A percentile compares a stretch with the other conserved stretches of the same genome.
Evolutionary conservation across 2,113 vertebrate species (phyloP).

Genomic region (Heliornis fulica): DNA sequence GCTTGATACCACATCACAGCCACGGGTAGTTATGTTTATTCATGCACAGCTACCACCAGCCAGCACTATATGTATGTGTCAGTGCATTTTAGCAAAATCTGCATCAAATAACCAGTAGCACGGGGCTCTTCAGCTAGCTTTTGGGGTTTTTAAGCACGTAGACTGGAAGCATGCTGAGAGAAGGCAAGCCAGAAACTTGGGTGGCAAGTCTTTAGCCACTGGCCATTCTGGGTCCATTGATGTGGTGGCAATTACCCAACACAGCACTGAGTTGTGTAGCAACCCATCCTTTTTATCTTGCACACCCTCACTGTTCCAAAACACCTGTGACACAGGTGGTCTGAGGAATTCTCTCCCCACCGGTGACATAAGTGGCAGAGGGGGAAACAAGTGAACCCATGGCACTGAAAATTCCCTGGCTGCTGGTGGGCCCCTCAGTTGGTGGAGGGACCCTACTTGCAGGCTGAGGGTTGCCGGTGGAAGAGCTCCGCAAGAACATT

Average conservation of each 20-base stretch:
- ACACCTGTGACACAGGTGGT: background rate
- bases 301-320: background rate
- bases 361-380: background rate
- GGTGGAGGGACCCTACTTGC: accelerated
- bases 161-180: background rate
- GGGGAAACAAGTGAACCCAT: background rate
- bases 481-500: background rate
- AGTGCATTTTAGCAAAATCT: slow-evolving; percentile 28
- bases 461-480: background rate
- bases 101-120: slow-evolving; percentile 3
- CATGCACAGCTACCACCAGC: slow-evolving; percentile 18
- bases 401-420: background rate
- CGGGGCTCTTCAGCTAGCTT: background rate
- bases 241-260: background rate
- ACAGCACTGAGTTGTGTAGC: background rate
- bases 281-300: background rate
- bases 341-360: background rate
- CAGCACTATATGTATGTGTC: background rate
- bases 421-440: background rate
- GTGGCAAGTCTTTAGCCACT: background rate
- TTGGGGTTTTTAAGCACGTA: background rate
- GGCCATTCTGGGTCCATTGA: background rate
- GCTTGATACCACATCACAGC: slow-evolving; percentile 35
- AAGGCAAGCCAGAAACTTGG: background rate
- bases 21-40: slow-evolving; percentile 22